phyloP scores from a whole-genome alignment of 2,797 vertebrate species.

The Synanceia verrucosa region DNA sequence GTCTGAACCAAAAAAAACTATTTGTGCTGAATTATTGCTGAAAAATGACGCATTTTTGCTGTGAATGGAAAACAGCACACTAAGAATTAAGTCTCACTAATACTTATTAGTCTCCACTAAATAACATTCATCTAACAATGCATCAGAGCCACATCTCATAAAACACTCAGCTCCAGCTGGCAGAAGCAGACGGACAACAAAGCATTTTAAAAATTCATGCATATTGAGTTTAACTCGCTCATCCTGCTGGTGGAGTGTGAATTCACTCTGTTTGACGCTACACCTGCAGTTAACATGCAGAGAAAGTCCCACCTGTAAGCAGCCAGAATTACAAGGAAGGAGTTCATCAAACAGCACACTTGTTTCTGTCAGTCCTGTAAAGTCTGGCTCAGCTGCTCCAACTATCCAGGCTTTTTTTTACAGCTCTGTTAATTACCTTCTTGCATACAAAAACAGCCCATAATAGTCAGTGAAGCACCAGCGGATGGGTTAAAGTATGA shows the following conservation, averaged over 20 bases:
- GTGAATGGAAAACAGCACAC: neutral
- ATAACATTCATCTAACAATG: too few relatives aligned
- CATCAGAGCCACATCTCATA: too few relatives aligned
- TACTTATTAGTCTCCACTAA: too few relatives aligned
- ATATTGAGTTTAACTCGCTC: neutral
- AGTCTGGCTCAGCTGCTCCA: slow-evolving; percentile 8
- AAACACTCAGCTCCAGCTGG: too few relatives aligned
- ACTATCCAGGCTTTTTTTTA: slow-evolving; percentile 37
- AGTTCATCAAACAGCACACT: slow-evolving; percentile 29
- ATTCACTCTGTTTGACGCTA: neutral
- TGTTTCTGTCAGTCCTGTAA: slow-evolving; percentile 33
- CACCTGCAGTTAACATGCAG: slow-evolving; percentile 23
- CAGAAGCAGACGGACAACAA: neutral
- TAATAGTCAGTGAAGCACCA: slow-evolving; percentile 16
- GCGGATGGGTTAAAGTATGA: slow-evolving; percentile 7
- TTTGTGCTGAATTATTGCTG: too few relatives aligned
- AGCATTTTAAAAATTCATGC: too few relatives aligned
- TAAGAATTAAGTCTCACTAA: fast-evolving
- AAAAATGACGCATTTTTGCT: too few relatives aligned
- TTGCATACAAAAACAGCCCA: slow-evolving; percentile 24
- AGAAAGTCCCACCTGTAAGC: slow-evolving; percentile 1
- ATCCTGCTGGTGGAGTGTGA: neutral
- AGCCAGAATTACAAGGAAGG: slow-evolving; percentile 24
- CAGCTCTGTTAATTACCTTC: slow-evolving; percentile 53
- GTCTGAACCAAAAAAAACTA: too few relatives aligned